phyloP scores from a whole-genome alignment of 1,140 invertebrate species.

The Megalopta genalis region DNA sequence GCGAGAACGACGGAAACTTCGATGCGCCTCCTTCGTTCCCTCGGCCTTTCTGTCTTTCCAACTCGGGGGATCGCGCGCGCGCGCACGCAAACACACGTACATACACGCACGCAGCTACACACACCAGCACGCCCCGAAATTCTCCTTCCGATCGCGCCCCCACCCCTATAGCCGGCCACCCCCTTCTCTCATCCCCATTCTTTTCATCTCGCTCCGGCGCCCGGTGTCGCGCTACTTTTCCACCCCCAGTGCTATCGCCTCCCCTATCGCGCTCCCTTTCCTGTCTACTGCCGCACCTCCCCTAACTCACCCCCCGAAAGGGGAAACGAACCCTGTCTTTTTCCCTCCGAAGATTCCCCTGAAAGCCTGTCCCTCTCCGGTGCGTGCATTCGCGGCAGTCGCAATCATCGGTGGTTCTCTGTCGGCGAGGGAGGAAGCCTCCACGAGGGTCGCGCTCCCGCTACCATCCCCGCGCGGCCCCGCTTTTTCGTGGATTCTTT shows the following conservation, averaged over 20 bases:
- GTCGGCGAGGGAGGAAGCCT: slow-evolving; percentile 14
- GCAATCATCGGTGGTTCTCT: slow-evolving; percentile 40
- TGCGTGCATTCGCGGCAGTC: not conserved
- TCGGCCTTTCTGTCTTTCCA: slow-evolving; percentile 42
- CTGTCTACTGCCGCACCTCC: not conserved
- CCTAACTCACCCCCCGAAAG: not conserved
- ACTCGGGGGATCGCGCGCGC: slow-evolving; percentile 42
- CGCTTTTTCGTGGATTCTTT: slow-evolving; percentile 31
- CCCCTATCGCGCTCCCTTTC: not conserved
- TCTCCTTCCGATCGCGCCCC: slow-evolving; percentile 27
- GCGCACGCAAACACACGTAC: slow-evolving; percentile 23
- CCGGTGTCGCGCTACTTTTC: slow-evolving; percentile 15
- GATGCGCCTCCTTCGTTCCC: slow-evolving; percentile 52
- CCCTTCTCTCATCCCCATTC: slow-evolving; percentile 2
- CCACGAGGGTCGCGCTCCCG: not conserved
- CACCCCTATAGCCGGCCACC: not conserved
- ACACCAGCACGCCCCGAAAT: slow-evolving; percentile 14
- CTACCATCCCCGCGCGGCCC: not conserved
- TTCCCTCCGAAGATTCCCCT: not conserved
- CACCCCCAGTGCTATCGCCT: not conserved
- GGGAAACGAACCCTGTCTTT: not conserved
- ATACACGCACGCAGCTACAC: slow-evolving; percentile 28
- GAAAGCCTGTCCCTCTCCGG: slow-evolving; percentile 17
- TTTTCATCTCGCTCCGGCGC: not conserved
- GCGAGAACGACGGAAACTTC: slow-evolving; percentile 55